Evolutionary conservation across 2,888 invertebrate genomes (phyloP).

Genomic region (Lepidocyrtinus sp.): DNA sequence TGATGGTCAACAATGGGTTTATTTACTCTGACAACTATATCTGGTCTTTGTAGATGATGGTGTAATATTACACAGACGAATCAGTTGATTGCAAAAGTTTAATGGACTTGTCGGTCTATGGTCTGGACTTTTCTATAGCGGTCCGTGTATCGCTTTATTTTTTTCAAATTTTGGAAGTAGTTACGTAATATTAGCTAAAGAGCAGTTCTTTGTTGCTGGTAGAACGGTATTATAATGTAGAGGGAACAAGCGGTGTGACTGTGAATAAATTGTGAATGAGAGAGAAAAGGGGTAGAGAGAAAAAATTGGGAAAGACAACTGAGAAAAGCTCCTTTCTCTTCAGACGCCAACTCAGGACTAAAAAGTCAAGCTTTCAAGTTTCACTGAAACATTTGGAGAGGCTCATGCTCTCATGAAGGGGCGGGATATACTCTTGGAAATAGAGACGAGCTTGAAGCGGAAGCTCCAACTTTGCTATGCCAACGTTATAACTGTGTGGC

Average conservation of each 20-base stretch:
- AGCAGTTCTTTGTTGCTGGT: slow-evolving; percentile 57
- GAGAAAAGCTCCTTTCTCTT: slow-evolving; percentile 68
- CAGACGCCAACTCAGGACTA: slow-evolving; percentile 68
- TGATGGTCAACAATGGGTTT: slow-evolving; percentile 27
- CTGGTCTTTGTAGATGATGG: background rate
- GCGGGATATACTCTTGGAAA: slow-evolving; percentile 47
- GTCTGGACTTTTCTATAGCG: slow-evolving; percentile 39
- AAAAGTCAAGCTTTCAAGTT: slow-evolving; percentile 57
- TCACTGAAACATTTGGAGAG: slow-evolving; percentile 54
- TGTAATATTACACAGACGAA: slow-evolving; percentile 13
- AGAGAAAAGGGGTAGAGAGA: slow-evolving; percentile 66
- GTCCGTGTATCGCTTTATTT: background rate
- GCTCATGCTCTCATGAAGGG: slow-evolving; percentile 56
- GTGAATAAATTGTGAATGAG: slow-evolving; percentile 62
- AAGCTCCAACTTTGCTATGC: slow-evolving; percentile 53
- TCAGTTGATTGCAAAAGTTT: slow-evolving; percentile 11
- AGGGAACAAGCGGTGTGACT: slow-evolving; percentile 67
- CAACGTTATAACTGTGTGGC: background rate
- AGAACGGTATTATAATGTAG: slow-evolving; percentile 54
- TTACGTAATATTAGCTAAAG: slow-evolving; percentile 35
- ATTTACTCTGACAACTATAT: slow-evolving; percentile 12
- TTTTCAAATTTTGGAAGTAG: background rate
- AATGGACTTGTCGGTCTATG: slow-evolving; percentile 15
- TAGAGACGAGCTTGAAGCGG: slow-evolving; percentile 48
- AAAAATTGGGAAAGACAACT: slow-evolving; percentile 68